Conservation (phyloP, 1,140 invertebrate genomes). For the Delia radicum region DNA sequence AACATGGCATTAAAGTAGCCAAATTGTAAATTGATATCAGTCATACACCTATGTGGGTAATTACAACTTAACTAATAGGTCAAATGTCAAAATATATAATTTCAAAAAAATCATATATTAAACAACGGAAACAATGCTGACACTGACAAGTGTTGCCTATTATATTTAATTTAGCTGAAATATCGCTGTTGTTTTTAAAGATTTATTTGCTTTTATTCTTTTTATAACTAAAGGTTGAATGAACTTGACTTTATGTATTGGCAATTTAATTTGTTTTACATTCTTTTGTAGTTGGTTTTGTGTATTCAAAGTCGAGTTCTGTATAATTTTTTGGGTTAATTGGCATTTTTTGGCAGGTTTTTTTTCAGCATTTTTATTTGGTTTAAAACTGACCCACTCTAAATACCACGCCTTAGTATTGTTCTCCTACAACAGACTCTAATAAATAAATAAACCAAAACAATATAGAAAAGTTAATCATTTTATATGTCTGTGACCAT, state of each 20-base stretch:
- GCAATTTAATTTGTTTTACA: constrained; percentile 3
- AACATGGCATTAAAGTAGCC: not conserved
- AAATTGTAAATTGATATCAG: constrained; percentile 8
- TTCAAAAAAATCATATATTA: constrained; percentile 2
- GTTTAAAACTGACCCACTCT: not conserved
- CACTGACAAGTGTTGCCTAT: not conserved
- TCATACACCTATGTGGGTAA: not conserved
- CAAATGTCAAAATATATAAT: constrained; percentile 20
- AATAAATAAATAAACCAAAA: not conserved
- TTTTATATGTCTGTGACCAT: constrained; percentile 12
- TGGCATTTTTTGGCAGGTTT: constrained; percentile 30
- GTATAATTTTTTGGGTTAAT: constrained; percentile 27
- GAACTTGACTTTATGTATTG: constrained; percentile 10
- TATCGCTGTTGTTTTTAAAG: not conserved
- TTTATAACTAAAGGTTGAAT: not conserved
- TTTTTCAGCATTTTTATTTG: not conserved
- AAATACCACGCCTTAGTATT: constrained; percentile 13
- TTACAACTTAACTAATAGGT: constrained; percentile 12
- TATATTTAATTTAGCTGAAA: not conserved
- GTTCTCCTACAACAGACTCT: not conserved
- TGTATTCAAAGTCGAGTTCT: not conserved
- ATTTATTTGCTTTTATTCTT: not conserved
- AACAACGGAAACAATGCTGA: not conserved
- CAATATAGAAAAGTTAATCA: constrained; percentile 5
- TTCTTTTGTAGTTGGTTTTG: no score